Conservation (phyloP, 1,140 invertebrate genomes). For the Sogatella furcifera region DNA sequence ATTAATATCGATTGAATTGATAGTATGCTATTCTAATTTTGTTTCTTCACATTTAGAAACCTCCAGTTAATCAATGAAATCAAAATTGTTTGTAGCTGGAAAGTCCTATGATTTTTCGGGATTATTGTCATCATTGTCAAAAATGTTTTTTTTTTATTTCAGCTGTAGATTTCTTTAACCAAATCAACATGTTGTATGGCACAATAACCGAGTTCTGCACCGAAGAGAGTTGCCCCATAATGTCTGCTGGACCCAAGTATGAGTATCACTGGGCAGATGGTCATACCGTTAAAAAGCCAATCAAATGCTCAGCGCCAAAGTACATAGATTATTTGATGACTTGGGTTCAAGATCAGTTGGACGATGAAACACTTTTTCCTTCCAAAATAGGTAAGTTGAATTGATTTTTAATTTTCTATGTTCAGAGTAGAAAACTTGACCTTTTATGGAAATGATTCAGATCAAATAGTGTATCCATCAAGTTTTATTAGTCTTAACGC, state of each 20-base stretch:
- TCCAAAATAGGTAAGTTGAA: constrained; percentile 87
- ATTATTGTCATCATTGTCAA: background rate
- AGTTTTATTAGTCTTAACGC: too few relatives aligned
- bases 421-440: too few relatives aligned
- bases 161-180: constrained; percentile 99
- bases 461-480: too few relatives aligned
- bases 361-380: constrained; percentile 96
- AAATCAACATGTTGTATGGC: constrained; percentile 99
- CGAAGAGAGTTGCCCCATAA: constrained; percentile 93
- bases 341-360: constrained; percentile 98
- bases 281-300: constrained; percentile 95
- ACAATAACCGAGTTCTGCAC: constrained; percentile 99
- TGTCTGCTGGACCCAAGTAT: constrained; percentile 96
- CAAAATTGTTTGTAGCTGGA: too few relatives aligned
- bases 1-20: too few relatives aligned
- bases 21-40: too few relatives aligned
- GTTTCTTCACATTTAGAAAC: too few relatives aligned
- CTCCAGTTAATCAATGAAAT: too few relatives aligned
- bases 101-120: too few relatives aligned
- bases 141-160: constrained; percentile 19
- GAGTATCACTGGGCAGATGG: constrained; percentile 99
- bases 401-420: constrained; percentile 2
- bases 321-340: constrained; percentile 99
- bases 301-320: constrained; percentile 97
- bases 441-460: too few relatives aligned